These are phyloP conservation scores for Caerostris darwini DNA, from an alignment of 1,140 invertebrate genomes.

Conservation along the genomic window DNA sequence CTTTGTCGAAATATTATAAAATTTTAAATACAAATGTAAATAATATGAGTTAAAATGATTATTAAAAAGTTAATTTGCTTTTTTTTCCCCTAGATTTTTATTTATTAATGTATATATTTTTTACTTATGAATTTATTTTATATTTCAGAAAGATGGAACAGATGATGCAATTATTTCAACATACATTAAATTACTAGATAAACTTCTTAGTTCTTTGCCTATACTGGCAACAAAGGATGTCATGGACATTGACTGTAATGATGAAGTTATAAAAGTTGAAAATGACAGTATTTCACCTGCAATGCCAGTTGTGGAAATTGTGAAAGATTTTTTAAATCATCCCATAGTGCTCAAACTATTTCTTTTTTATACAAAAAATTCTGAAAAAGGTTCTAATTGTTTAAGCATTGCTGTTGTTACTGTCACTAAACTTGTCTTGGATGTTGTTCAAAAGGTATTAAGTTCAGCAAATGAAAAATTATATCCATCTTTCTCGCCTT, in stretches of 20 bases:
- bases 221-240: not conserved
- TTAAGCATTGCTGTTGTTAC: not conserved
- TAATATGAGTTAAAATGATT: too few relatives aligned
- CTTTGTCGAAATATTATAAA: too few relatives aligned
- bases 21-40: too few relatives aligned
- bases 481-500: not conserved
- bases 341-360: constrained; percentile 54
- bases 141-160: not conserved
- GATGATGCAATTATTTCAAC: not conserved
- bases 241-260: not conserved
- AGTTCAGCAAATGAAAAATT: not conserved
- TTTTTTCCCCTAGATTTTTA: too few relatives aligned
- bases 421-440: constrained; percentile 30
- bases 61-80: too few relatives aligned
- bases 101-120: too few relatives aligned
- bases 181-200: not conserved
- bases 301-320: not conserved
- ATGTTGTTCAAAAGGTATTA: constrained; percentile 8
- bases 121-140: too few relatives aligned
- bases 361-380: not conserved
- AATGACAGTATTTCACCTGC: not conserved
- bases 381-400: not conserved
- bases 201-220: not conserved
- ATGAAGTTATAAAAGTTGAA: not conserved
- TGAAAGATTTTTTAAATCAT: constrained; percentile 52